Evolutionary conservation across 2,797 vertebrate genomes (phyloP).

Genomic region (Neomorphus geoffroyi): DNA sequence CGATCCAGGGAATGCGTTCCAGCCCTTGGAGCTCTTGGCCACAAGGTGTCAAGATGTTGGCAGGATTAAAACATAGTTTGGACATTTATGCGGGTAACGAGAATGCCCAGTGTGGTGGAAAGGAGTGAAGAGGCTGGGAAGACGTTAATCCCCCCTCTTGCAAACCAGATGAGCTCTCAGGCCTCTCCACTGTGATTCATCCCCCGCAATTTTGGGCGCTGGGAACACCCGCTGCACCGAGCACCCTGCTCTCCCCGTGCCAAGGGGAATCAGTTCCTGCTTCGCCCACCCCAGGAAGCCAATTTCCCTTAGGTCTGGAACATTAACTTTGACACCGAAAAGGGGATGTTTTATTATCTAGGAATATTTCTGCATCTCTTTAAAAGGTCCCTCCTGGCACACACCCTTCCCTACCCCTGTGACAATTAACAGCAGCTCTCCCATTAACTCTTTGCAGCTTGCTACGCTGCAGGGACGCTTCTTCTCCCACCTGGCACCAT

Average conservation of each 20-base stretch:
- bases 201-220: background rate
- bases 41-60: background rate
- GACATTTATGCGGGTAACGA: background rate
- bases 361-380: slow-evolving; percentile 69
- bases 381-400: background rate
- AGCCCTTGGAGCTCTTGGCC: background rate
- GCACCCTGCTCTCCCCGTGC: background rate
- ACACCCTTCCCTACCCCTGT: background rate
- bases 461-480: background rate
- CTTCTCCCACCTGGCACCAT: background rate
- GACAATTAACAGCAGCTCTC: slow-evolving; percentile 19
- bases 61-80: background rate
- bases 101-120: background rate
- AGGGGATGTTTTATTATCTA: slow-evolving; percentile 62
- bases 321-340: slow-evolving; percentile 65
- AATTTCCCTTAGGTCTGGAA: slow-evolving; percentile 63
- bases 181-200: background rate
- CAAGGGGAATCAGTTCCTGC: background rate
- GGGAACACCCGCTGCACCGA: background rate
- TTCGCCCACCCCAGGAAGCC: background rate
- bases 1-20: background rate
- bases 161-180: background rate
- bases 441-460: background rate
- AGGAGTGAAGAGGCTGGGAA: background rate
- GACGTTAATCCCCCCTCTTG: background rate